A percentile compares a stretch with the other conserved stretches of the same genome.
These are phyloP conservation scores for Aporophyla lueneburgensis DNA, from an alignment of 2,888 invertebrate species.

Conservation along the genomic window DNA sequence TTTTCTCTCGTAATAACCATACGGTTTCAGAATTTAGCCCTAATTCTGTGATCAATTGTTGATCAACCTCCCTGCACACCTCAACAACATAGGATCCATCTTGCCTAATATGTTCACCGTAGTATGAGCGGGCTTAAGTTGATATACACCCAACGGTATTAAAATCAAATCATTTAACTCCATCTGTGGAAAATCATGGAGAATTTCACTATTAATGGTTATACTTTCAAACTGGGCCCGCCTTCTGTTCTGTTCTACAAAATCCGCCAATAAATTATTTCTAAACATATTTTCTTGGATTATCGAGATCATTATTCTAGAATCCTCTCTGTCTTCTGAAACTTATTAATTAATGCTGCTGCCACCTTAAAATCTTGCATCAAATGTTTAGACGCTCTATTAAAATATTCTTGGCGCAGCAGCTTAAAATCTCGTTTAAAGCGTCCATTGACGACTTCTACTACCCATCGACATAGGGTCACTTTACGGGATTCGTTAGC, in stretches of 20 bases:
- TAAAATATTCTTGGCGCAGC: too few relatives aligned
- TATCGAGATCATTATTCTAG: too few relatives aligned
- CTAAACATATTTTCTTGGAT: background rate
- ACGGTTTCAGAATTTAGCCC: too few relatives aligned
- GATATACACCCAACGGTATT: background rate
- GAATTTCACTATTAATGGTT: background rate
- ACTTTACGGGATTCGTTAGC: slow-evolving; percentile 30
- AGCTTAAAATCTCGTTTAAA: slow-evolving; percentile 30
- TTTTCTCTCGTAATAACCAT: too few relatives aligned
- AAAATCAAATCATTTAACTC: background rate
- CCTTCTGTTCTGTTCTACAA: slow-evolving; percentile 5
- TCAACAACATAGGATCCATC: too few relatives aligned
- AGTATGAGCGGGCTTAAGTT: background rate
- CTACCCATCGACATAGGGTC: slow-evolving; percentile 21
- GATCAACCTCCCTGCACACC: too few relatives aligned
- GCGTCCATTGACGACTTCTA: slow-evolving; percentile 38
- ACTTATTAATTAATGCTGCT: too few relatives aligned
- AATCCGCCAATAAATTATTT: background rate
- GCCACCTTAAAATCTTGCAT: too few relatives aligned
- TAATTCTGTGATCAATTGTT: too few relatives aligned
- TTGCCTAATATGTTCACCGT: too few relatives aligned
- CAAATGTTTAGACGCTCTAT: too few relatives aligned
- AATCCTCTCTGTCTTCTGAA: too few relatives aligned
- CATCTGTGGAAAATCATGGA: background rate
- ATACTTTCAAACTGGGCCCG: slow-evolving; percentile 1